A percentile compares a stretch with the other conserved stretches of the same genome.
Evolutionary conservation across 2,888 invertebrate species (phyloP).

Genomic region (Lithophane socia): DNA sequence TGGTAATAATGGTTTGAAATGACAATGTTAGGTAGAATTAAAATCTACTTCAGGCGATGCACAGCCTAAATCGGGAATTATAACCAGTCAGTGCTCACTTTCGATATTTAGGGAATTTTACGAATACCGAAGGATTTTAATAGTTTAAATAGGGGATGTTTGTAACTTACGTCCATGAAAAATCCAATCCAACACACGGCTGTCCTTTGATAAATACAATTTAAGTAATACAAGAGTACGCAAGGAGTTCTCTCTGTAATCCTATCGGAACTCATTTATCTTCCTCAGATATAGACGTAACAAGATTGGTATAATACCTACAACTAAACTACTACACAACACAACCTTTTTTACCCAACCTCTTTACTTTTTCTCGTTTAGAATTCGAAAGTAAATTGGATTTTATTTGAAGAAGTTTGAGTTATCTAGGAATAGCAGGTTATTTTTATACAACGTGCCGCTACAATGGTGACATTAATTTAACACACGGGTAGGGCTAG

Average conservation of each 20-base stretch:
- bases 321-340: slow-evolving; percentile 43
- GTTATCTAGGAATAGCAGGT: no score
- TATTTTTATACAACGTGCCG: no score
- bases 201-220: slow-evolving; percentile 26
- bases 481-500: no score
- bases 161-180: neutral
- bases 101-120: no score
- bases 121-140: neutral
- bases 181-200: no score
- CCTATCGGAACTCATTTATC: slow-evolving; percentile 53
- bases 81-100: no score
- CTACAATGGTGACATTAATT: no score
- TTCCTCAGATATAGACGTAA: slow-evolving; percentile 49
- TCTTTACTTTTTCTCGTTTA: slow-evolving; percentile 39
- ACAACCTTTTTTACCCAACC: slow-evolving; percentile 47
- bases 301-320: slow-evolving; percentile 54
- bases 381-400: slow-evolving; percentile 38
- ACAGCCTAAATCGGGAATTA: no score
- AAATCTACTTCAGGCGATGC: no score
- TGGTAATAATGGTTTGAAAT: no score
- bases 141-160: neutral
- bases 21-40: no score
- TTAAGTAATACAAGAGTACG: slow-evolving; percentile 18
- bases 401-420: no score
- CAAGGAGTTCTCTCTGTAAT: slow-evolving; percentile 28